phyloP scores from a whole-genome alignment of 2,113 vertebrate species.

The Lamprologus ornatipinnis region DNA sequence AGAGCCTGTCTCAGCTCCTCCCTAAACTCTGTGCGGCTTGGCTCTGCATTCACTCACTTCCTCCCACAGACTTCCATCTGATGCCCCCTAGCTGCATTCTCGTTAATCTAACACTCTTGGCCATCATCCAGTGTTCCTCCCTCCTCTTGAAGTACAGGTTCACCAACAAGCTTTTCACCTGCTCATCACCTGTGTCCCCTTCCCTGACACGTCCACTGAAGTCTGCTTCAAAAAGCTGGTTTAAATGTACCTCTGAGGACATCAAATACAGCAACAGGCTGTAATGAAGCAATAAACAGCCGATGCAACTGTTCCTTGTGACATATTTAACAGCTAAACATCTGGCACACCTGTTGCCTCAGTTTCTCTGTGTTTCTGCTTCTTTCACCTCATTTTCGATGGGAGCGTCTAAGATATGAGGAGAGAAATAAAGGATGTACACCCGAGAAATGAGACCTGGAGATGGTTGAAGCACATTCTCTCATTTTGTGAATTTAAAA shows the following conservation, averaged over 20 bases:
- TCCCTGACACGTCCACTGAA: neutral
- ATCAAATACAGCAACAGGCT: neutral
- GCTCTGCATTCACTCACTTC: neutral
- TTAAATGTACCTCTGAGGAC: neutral
- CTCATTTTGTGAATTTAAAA: neutral
- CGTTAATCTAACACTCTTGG: neutral
- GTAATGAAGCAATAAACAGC: neutral
- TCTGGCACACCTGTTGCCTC: neutral
- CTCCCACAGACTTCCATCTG: neutral
- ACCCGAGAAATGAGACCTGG: rapidly evolving
- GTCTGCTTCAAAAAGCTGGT: neutral
- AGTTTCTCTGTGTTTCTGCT: neutral
- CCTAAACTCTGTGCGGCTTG: neutral
- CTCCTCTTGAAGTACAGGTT: neutral
- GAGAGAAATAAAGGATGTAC: neutral
- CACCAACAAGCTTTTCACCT: rapidly evolving
- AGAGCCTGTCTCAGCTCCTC: neutral
- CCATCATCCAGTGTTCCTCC: neutral
- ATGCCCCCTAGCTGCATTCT: neutral
- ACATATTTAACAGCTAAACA: neutral
- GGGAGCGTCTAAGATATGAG: neutral
- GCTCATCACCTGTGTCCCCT: neutral
- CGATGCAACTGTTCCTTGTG: neutral
- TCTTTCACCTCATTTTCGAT: rapidly evolving
- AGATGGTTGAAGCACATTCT: rapidly evolving